Evolutionary conservation across 2,888 invertebrate genomes (phyloP).

Genomic region (Nephrocerus scutellatus): DNA sequence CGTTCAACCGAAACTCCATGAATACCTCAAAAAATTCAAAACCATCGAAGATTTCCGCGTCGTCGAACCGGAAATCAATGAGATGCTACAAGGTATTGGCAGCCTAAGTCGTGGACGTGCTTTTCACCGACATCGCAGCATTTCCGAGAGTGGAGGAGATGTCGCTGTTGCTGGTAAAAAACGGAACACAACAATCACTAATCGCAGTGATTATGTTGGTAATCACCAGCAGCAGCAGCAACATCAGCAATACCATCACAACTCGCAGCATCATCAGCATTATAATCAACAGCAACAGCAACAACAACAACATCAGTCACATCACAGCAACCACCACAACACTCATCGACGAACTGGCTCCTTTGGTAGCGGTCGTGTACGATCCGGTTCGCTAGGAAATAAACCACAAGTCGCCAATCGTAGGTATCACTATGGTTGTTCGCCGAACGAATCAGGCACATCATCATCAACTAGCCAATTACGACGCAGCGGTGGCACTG

Average conservation of each 20-base stretch:
- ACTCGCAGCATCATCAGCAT: conserved; percentile 31
- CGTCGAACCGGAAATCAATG: conserved; percentile 57
- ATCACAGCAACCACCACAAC: conserved; percentile 27
- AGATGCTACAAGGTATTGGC: conserved; percentile 52
- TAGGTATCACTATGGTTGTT: conserved; percentile 40
- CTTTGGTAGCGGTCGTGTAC: conserved; percentile 43
- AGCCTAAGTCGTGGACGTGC: conserved; percentile 49
- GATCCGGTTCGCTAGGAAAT: conserved; percentile 46
- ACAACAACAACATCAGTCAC: conserved; percentile 20
- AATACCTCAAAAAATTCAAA: conserved; percentile 70
- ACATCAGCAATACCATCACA: conserved; percentile 35
- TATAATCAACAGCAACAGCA: conserved; percentile 29
- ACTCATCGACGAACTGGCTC: conserved; percentile 44
- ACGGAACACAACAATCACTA: conserved; percentile 44
- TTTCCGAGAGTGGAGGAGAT: conserved; percentile 57
- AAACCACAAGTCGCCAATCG: conserved; percentile 44
- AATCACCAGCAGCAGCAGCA: conserved; percentile 37
- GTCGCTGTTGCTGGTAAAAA: conserved; percentile 35
- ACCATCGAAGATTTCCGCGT: conserved; percentile 86
- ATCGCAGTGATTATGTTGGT: conserved; percentile 47
- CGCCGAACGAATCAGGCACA: conserved; percentile 31
- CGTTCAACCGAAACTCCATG: conserved; percentile 66
- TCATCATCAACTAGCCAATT: too few species aligned
- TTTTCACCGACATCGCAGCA: conserved; percentile 58
- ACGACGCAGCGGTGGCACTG: conserved; percentile 34